Evolutionary conservation across 1,140 invertebrate genomes (phyloP).

Genomic region (Zophobas atratus): DNA sequence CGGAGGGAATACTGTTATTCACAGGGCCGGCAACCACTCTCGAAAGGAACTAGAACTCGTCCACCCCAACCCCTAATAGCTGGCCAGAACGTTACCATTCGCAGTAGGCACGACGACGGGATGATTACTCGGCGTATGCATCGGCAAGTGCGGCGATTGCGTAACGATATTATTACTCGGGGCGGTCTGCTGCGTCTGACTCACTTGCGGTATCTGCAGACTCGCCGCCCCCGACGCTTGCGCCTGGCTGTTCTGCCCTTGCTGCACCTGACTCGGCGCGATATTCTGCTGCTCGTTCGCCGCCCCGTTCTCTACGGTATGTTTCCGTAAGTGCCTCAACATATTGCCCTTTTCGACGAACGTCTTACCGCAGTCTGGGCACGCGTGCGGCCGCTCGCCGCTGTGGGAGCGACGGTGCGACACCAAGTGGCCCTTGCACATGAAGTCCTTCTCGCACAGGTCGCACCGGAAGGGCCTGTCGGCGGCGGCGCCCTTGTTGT

Average conservation of each 20-base stretch:
- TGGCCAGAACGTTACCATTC: constrained; percentile 65
- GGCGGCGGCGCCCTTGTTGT: constrained; percentile 87
- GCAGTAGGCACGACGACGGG: constrained; percentile 65
- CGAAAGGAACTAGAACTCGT: neutral
- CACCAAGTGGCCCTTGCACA: constrained; percentile 95
- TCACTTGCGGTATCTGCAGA: constrained; percentile 60
- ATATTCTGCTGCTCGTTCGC: constrained; percentile 5
- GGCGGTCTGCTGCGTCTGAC: constrained; percentile 52
- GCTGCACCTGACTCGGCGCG: constrained; percentile 16
- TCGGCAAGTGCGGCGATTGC: constrained; percentile 59
- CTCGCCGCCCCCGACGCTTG: constrained; percentile 48
- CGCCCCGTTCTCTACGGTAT: constrained; percentile 66
- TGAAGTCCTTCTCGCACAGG: constrained; percentile 96
- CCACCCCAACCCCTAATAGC: constrained; percentile 57
- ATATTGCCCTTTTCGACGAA: constrained; percentile 86
- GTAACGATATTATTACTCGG: constrained; percentile 57
- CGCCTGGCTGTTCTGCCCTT: constrained; percentile 56
- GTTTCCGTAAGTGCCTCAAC: constrained; percentile 74
- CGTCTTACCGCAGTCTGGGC: constrained; percentile 82
- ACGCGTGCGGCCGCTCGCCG: constrained; percentile 86
- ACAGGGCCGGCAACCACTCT: constrained; percentile 3
- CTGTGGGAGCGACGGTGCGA: constrained; percentile 92
- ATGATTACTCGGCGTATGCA: constrained; percentile 62
- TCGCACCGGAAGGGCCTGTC: constrained; percentile 96
- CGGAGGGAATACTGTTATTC: constrained; percentile 33